phyloP scores from a whole-genome alignment of 1,140 invertebrate genomes.

The Zaprionus ghesquierei region DNA sequence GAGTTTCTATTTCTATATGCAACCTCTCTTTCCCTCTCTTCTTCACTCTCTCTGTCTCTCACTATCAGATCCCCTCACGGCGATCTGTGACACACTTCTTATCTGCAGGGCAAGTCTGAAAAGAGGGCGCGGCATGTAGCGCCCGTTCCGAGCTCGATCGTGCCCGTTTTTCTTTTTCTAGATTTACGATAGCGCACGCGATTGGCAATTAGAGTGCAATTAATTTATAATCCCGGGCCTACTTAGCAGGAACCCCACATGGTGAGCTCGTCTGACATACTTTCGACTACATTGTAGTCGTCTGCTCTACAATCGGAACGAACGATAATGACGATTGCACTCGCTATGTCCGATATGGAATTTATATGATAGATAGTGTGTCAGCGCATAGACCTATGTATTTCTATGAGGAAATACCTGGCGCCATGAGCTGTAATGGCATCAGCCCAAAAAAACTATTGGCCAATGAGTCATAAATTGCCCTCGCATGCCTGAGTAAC shows the following conservation, averaged over 20 bases:
- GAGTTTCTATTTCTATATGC: background rate
- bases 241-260: slow-evolving; percentile 27
- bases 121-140: background rate
- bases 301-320: slow-evolving; percentile 16
- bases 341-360: slow-evolving; percentile 25
- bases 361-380: slow-evolving; percentile 30
- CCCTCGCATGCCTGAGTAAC: slow-evolving; percentile 11
- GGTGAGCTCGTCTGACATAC: slow-evolving; percentile 30
- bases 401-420: slow-evolving; percentile 26
- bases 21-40: background rate
- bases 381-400: background rate
- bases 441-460: slow-evolving; percentile 3
- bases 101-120: slow-evolving; percentile 3
- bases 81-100: background rate
- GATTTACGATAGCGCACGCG: slow-evolving; percentile 39
- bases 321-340: slow-evolving; percentile 38
- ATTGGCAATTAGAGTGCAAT: slow-evolving; percentile 50
- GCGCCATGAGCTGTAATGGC: slow-evolving; percentile 26
- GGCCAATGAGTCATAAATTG: slow-evolving; percentile 43
- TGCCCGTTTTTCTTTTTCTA: slow-evolving; percentile 24
- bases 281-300: slow-evolving; percentile 31
- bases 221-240: slow-evolving; percentile 50
- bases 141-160: background rate
- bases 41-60: background rate
- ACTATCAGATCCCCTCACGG: too few species aligned